Percentiles rank a stretch among this genome's conserved stretches.
Conservation (phyloP, 2,113 vertebrate genomes). For the Drymodes brunneopygia region DNA sequence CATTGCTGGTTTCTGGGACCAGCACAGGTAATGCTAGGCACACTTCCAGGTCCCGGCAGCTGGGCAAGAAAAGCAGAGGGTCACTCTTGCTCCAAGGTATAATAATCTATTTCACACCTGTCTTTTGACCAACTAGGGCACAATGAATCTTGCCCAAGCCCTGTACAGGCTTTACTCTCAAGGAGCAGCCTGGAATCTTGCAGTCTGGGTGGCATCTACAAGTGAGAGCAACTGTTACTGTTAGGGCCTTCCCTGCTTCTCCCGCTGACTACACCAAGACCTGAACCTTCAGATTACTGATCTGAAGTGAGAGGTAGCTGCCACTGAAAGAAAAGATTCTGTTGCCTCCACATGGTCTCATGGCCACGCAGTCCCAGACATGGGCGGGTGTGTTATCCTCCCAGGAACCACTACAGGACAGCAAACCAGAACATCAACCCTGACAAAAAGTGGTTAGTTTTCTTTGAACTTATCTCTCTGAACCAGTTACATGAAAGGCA, state of each 20-base stretch:
- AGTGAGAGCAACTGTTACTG: not conserved
- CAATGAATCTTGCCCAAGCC: not conserved
- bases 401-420: not conserved
- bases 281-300: not conserved
- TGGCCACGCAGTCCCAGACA: rapidly evolving
- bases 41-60: not conserved
- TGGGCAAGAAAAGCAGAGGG: not conserved
- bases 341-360: not conserved
- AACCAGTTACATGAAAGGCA: not conserved
- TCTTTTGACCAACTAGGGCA: not conserved
- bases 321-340: not conserved
- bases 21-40: rapidly evolving
- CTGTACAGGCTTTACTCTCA: not conserved
- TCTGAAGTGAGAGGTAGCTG: not conserved
- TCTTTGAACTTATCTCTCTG: not conserved
- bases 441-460: not conserved
- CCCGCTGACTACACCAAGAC: not conserved
- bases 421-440: not conserved
- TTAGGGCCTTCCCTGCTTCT: not conserved
- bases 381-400: not conserved
- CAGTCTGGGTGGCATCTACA: not conserved
- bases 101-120: not conserved
- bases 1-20: not conserved
- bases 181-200: not conserved
- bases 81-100: not conserved